Base-by-base conservation (phyloP, 2,888 invertebrate species). In the Pollenia labialis region DNA sequence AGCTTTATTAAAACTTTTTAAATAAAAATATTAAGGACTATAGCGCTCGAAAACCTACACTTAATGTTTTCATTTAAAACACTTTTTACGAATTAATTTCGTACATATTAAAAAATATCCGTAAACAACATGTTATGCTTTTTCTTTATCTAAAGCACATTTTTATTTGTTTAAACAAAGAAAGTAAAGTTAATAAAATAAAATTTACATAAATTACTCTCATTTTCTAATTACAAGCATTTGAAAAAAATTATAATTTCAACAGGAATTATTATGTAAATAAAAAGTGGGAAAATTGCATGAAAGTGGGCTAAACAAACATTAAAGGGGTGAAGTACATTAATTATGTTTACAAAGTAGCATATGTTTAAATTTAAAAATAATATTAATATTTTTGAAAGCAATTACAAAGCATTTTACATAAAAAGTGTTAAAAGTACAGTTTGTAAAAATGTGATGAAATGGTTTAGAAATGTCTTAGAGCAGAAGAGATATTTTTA, bases 291-390 rank as follows among this genome's bases (percentile, higher is more conserved):
- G 12, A 68, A 68, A 52, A 52, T 32, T 32, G 23, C 44, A 12
- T 1, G 52, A 48, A 62, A 14, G 42, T 68, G 52, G 58, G 50
- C 58, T 50, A 42, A 62, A 16, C n/a, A 76, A 69, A 62, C 8
- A 62, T 48, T 54, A 68, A 71, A 12, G 62, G 74, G 76, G 56
- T 83, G 64, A 81, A 56, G 32, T 32, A 18, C 11, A 18, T 32
- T 72, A 72, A 81, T 81, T 60, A 76, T 84, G 76, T 87, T 87
- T 84, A 68, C 40, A 62, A 74, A 81, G 81, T 40, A 87, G 50
- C 87, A 87, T 87, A 87, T 87, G 87, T 84, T 74, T 77, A 87
- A 81, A 74, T 87, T 87, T 68, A 68, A 77, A 64, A 77, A 74
- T 46, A 60, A 76, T 68, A 69, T 40, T 54, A 64, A 42, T 60